Conservation (phyloP, 1,140 invertebrate genomes). For the Drosophila kikkawai region DNA sequence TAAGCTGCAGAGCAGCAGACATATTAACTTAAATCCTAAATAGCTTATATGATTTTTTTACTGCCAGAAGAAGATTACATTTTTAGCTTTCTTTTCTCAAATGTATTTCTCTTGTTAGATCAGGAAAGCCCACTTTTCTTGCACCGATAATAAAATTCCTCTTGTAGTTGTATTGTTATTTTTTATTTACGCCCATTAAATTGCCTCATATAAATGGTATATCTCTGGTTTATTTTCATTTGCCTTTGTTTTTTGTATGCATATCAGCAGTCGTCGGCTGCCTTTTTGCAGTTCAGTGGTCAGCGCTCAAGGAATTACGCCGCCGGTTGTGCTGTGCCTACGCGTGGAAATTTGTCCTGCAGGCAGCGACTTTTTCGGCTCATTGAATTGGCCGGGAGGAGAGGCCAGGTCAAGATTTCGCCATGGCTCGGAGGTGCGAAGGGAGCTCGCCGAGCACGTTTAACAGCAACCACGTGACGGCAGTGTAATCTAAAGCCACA, state of each 20-base stretch:
- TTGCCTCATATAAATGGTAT: slow-evolving; percentile 45
- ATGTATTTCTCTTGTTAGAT: neutral
- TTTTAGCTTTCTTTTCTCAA: neutral
- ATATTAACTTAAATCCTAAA: neutral
- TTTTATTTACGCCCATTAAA: slow-evolving; percentile 50
- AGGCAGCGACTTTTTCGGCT: slow-evolving; percentile 62
- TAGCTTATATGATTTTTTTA: neutral
- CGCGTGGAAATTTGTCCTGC: slow-evolving; percentile 27
- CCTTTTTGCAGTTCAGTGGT: slow-evolving; percentile 52
- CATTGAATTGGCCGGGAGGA: slow-evolving; percentile 64
- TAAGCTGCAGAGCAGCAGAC: neutral
- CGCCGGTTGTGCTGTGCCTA: slow-evolving; percentile 21
- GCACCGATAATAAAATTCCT: slow-evolving; percentile 1
- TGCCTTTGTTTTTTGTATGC: slow-evolving; percentile 43
- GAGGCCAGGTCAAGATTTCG: slow-evolving; percentile 26
- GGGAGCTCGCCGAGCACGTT: slow-evolving; percentile 61
- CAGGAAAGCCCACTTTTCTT: neutral
- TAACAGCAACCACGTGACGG: slow-evolving; percentile 75
- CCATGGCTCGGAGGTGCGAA: neutral
- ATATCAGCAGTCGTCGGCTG: slow-evolving; percentile 38
- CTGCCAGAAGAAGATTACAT: neutral
- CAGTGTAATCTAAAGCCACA: slow-evolving; percentile 76
- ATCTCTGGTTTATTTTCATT: slow-evolving; percentile 37
- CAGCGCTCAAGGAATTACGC: slow-evolving; percentile 34
- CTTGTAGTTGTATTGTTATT: slow-evolving; percentile 17